phyloP scores from a whole-genome alignment of 1,140 invertebrate genomes.

The Megalopta genalis region DNA sequence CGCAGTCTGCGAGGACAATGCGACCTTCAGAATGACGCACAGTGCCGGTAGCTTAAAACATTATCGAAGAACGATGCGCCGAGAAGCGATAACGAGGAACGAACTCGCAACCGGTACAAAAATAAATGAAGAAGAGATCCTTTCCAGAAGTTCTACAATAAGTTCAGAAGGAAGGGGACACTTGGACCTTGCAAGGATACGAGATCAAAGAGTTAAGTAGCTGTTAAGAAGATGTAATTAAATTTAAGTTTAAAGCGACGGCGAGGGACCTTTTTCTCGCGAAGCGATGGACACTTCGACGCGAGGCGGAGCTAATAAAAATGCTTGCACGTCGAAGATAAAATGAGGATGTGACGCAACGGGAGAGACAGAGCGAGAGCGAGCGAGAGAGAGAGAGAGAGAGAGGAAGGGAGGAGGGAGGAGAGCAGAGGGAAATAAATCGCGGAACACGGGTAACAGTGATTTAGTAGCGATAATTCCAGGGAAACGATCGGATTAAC shows the following conservation, averaged over 20 bases:
- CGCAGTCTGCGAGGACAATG: background rate
- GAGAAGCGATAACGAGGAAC: too few species aligned
- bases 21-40: background rate
- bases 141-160: too few species aligned
- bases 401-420: background rate
- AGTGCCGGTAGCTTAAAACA: background rate
- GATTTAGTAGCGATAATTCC: conserved; percentile 45
- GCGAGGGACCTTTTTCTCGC: background rate
- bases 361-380: background rate
- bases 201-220: too few species aligned
- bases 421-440: conserved; percentile 28
- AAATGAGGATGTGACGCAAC: background rate
- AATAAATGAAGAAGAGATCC: too few species aligned
- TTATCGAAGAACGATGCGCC: background rate
- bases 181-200: too few species aligned
- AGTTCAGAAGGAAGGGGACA: too few species aligned
- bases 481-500: conserved; percentile 46
- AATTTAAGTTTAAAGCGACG: too few species aligned
- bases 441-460: conserved; percentile 1
- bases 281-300: background rate
- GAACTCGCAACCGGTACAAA: too few species aligned
- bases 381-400: background rate
- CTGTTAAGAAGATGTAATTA: too few species aligned
- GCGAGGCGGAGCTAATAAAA: background rate
- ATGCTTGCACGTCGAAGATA: background rate